Conservation (phyloP, 2,888 invertebrate genomes). For the Coelopa pilipes region DNA sequence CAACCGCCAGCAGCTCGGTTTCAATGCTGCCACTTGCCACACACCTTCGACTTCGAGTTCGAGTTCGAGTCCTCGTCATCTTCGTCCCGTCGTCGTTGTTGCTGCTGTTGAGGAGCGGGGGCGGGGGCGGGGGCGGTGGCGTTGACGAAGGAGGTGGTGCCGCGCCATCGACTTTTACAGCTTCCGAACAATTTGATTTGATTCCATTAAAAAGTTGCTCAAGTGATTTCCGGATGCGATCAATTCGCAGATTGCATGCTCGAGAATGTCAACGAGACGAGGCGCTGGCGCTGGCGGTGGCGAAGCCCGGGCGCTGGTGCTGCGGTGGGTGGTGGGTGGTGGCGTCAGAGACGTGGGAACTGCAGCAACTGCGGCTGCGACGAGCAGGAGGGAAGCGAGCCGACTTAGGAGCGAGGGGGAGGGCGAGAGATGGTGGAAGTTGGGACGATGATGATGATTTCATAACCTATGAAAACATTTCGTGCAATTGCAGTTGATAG, state of each 20-base stretch:
- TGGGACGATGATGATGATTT: constrained; percentile 23
- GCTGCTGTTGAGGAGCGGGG: background rate
- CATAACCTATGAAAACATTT: constrained; percentile 26
- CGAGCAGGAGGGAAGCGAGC: background rate
- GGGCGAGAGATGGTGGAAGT: background rate
- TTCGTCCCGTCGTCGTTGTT: background rate
- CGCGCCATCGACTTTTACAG: constrained; percentile 33
- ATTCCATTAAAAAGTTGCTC: constrained; percentile 32
- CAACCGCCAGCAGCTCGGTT: no score
- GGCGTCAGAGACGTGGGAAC: constrained; percentile 2
- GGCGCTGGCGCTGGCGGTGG: background rate
- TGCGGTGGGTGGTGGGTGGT: background rate
- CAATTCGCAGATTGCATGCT: constrained; percentile 32
- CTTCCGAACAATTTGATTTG: constrained; percentile 37
- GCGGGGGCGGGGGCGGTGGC: no score
- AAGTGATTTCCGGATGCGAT: constrained; percentile 35
- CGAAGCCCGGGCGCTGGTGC: background rate
- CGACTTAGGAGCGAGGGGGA: background rate
- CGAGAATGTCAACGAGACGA: constrained; percentile 26
- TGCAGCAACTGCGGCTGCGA: background rate
- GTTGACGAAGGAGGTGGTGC: constrained; percentile 20
- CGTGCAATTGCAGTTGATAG: background rate
- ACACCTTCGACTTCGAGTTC: no score
- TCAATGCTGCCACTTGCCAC: no score
- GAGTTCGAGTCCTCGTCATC: no score